phyloP scores from a whole-genome alignment of 2,113 vertebrate species.

The Campylomormyrus tamandua region DNA sequence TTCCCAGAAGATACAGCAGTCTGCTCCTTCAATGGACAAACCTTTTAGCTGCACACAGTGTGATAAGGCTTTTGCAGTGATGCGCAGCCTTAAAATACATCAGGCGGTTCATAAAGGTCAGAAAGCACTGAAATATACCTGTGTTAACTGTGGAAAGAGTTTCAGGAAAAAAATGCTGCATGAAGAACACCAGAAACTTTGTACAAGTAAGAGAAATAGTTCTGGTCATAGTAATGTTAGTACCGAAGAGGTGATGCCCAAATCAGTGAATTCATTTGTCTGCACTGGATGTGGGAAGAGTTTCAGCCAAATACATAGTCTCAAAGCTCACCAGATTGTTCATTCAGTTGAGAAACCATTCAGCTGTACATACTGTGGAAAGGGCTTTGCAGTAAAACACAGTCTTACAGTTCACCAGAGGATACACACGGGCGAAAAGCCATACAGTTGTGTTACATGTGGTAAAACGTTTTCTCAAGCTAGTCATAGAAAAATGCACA shows the following conservation, averaged over 20 bases:
- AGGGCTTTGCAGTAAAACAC: constrained; percentile 44
- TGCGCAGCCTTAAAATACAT: constrained; percentile 50
- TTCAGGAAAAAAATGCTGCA: constrained; percentile 34
- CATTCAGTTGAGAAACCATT: constrained; percentile 58
- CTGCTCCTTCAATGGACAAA: constrained; percentile 29
- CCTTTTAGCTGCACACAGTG: constrained; percentile 48
- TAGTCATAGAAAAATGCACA: constrained; percentile 52
- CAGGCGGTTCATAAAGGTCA: constrained; percentile 51
- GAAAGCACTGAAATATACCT: constrained; percentile 39
- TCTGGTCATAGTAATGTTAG: not conserved
- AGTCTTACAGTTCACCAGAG: constrained; percentile 53
- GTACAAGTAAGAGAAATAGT: constrained; percentile 39
- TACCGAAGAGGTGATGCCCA: not conserved
- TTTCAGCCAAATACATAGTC: constrained; percentile 44
- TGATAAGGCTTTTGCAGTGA: constrained; percentile 48
- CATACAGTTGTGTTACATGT: constrained; percentile 47
- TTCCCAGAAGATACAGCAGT: constrained; percentile 32
- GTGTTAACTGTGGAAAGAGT: constrained; percentile 44
- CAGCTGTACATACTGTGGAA: constrained; percentile 57
- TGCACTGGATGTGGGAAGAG: constrained; percentile 51
- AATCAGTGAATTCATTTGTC: constrained; percentile 18
- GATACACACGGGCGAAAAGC: constrained; percentile 50
- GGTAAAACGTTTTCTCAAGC: constrained; percentile 51
- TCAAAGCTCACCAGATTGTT: constrained; percentile 43
- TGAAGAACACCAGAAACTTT: constrained; percentile 29